phyloP scores from a whole-genome alignment of 2,888 invertebrate species.

The Rhamphomyia laevipes region DNA sequence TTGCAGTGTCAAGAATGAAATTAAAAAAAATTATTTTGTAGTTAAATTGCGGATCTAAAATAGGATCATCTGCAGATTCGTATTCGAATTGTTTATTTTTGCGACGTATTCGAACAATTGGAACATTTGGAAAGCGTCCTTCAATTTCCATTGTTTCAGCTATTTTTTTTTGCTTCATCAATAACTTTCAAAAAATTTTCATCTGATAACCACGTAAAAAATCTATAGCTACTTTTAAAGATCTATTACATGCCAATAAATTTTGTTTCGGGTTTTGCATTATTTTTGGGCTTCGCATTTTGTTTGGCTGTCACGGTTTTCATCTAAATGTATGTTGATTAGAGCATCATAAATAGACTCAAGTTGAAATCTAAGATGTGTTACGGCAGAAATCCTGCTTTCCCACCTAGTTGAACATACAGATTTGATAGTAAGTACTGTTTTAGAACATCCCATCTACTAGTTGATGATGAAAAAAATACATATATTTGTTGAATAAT shows the following conservation, averaged over 20 bases:
- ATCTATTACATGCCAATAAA: neutral
- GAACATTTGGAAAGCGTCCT: neutral
- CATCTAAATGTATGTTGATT: too few species aligned
- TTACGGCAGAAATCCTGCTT: too few species aligned
- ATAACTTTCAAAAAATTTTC: neutral
- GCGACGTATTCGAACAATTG: neutral
- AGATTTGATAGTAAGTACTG: slow-evolving; percentile 7
- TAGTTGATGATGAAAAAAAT: slow-evolving; percentile 19
- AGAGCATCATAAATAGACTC: neutral
- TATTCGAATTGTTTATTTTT: neutral
- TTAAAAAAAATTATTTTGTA: neutral
- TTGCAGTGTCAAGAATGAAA: neutral
- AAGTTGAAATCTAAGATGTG: neutral
- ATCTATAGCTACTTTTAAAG: neutral
- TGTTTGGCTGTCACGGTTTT: neutral
- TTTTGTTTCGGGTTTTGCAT: neutral
- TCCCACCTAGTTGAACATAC: slow-evolving; percentile 7
- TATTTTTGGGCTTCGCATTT: neutral
- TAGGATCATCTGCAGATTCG: neutral
- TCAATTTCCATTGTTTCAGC: neutral
- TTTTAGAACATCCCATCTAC: slow-evolving; percentile 13
- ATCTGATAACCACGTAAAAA: neutral
- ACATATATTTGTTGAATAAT: slow-evolving; percentile 18
- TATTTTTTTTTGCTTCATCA: neutral
- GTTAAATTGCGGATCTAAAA: neutral